These are phyloP conservation scores for Ptilorrhoa leucosticta DNA, from an alignment of 2,113 vertebrate species.

Conservation along the genomic window DNA sequence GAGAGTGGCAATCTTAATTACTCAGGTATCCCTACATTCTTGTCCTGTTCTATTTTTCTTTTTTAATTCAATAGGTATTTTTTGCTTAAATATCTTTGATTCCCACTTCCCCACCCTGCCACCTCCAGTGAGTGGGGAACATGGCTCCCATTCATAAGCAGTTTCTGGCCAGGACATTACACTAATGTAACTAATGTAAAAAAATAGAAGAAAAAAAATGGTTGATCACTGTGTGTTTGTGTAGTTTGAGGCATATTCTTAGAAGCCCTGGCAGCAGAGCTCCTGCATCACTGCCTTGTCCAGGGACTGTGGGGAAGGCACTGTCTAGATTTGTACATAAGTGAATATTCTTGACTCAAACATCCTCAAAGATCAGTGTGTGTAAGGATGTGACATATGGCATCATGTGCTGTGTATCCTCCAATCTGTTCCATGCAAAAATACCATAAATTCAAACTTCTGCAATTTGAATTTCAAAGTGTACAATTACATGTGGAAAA, in stretches of 20 bases:
- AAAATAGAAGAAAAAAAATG: neutral
- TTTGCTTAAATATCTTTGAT: neutral
- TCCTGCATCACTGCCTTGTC: neutral
- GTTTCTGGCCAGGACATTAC: neutral
- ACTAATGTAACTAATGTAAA: neutral
- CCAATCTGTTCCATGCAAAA: neutral
- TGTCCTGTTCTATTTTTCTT: neutral
- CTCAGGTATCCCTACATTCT: neutral
- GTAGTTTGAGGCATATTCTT: neutral
- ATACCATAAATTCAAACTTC: neutral
- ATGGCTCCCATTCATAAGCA: neutral
- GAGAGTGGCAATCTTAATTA: neutral
- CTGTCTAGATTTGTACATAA: neutral
- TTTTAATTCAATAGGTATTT: neutral
- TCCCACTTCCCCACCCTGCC: neutral
- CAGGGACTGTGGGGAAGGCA: neutral
- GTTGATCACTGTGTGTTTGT: neutral
- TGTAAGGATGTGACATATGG: neutral
- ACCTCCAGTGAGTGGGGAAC: neutral
- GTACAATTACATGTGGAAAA: neutral
- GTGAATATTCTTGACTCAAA: neutral
- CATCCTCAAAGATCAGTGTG: neutral
- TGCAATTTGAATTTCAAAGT: neutral
- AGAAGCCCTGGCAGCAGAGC: neutral
- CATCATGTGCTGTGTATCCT: neutral